Conservation (phyloP, 2,888 invertebrate genomes). For the Machimus atricapillus region DNA sequence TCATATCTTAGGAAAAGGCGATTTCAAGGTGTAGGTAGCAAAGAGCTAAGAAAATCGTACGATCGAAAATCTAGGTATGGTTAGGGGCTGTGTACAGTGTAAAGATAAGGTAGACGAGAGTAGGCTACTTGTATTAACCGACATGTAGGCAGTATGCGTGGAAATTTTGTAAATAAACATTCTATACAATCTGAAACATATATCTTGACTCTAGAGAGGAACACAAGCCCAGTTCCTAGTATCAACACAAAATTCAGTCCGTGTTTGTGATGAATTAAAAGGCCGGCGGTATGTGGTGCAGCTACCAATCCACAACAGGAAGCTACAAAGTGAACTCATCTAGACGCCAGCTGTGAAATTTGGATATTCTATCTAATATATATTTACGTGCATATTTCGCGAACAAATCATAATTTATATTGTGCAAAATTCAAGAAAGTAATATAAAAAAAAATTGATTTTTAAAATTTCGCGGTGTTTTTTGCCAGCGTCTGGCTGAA, state of each 20-base stretch:
- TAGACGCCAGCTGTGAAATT: background rate
- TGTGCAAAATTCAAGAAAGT: background rate
- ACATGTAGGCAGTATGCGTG: background rate
- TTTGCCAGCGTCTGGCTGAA: background rate
- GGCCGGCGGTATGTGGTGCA: background rate
- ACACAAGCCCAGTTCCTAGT: background rate
- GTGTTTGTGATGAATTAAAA: background rate
- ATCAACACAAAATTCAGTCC: background rate
- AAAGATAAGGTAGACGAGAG: background rate
- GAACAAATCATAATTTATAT: background rate
- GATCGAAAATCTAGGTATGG: background rate
- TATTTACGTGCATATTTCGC: background rate
- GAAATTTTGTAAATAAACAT: conserved; percentile 13
- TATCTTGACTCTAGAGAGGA: background rate
- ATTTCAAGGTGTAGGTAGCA: background rate
- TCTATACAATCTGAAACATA: background rate
- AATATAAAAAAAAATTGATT: background rate
- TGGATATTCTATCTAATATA: background rate
- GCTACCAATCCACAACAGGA: background rate
- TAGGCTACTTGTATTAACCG: background rate
- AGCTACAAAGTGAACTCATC: background rate
- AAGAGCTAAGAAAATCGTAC: background rate
- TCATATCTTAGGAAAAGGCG: background rate
- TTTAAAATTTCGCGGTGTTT: background rate
- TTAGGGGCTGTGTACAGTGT: background rate